These are phyloP conservation scores for Cydia splendana DNA, from an alignment of 1,140 invertebrate genomes.

Conservation along the genomic window DNA sequence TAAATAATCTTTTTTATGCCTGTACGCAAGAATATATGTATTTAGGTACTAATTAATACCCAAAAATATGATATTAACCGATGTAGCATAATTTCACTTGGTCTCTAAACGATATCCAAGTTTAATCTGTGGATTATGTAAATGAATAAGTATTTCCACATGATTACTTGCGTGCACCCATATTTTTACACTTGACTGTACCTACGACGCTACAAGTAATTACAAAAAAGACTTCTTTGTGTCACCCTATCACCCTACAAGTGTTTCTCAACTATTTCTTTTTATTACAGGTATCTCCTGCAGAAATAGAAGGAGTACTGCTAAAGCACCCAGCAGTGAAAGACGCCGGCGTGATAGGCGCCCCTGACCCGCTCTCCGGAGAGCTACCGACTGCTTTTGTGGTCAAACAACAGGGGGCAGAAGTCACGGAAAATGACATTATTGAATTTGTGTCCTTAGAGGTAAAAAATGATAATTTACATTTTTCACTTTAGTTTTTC, in stretches of 20 bases:
- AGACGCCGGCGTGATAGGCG: slow-evolving; percentile 87
- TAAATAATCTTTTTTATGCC: no score
- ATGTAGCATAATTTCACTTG: no score
- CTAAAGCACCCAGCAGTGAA: slow-evolving; percentile 83
- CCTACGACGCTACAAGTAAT: no score
- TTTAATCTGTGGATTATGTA: no score
- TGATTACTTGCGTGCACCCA: no score
- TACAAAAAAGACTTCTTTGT: no score
- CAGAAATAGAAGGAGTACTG: slow-evolving; percentile 87
- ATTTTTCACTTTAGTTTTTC: not conserved
- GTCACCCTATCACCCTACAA: not conserved
- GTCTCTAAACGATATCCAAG: no score
- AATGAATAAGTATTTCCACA: no score
- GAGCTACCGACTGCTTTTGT: slow-evolving; percentile 87
- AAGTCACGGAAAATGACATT: slow-evolving; percentile 77
- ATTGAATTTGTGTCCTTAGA: slow-evolving; percentile 69
- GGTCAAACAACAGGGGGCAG: slow-evolving; percentile 76
- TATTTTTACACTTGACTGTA: no score
- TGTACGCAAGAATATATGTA: no score
- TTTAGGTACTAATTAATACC: no score
- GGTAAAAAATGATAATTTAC: slow-evolving; percentile 40
- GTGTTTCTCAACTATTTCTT: not conserved
- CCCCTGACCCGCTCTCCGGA: slow-evolving; percentile 83
- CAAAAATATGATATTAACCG: no score
- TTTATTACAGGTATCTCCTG: slow-evolving; percentile 80